Evolutionary conservation across 2,113 vertebrate species (phyloP).

Genomic region (Paramormyrops kingsleyae): DNA sequence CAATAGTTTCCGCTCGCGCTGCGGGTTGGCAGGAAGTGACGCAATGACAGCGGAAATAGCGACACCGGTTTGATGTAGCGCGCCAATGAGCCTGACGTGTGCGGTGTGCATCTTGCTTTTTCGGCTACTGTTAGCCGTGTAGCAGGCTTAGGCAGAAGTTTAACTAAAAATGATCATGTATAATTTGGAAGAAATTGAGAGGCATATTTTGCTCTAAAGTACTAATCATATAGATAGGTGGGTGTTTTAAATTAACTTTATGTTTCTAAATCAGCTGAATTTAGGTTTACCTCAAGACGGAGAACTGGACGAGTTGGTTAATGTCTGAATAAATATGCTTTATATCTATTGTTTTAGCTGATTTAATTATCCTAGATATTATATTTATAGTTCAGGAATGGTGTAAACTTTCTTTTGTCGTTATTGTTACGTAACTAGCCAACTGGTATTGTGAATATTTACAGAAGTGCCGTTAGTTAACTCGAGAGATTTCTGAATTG

Average conservation of each 20-base stretch:
- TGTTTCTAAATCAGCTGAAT: not conserved
- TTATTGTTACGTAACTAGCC: not conserved
- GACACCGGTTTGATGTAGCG: conserved; percentile 9
- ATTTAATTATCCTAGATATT: not conserved
- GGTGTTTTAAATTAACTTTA: not conserved
- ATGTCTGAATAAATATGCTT: not conserved
- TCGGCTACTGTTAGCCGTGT: not conserved
- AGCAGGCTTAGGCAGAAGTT: not conserved
- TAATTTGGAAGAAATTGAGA: not conserved
- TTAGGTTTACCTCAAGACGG: not conserved
- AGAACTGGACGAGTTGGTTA: not conserved
- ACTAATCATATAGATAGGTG: not conserved
- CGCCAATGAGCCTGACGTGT: not conserved
- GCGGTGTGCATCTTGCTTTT: not conserved
- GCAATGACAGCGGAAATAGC: not conserved
- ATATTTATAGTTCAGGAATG: not conserved
- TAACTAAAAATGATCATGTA: not conserved
- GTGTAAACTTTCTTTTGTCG: not conserved
- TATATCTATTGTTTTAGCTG: not conserved
- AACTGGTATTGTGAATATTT: not conserved
- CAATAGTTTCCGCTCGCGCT: not conserved
- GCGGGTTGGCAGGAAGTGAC: not conserved
- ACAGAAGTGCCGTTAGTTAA: not conserved
- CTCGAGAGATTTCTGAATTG: not conserved
- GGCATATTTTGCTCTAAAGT: not conserved